Evolutionary conservation across 2,888 invertebrate species (phyloP), one percentile per base, ranked within the genome.

Genomic region (Stenurella melanura): DNA sequence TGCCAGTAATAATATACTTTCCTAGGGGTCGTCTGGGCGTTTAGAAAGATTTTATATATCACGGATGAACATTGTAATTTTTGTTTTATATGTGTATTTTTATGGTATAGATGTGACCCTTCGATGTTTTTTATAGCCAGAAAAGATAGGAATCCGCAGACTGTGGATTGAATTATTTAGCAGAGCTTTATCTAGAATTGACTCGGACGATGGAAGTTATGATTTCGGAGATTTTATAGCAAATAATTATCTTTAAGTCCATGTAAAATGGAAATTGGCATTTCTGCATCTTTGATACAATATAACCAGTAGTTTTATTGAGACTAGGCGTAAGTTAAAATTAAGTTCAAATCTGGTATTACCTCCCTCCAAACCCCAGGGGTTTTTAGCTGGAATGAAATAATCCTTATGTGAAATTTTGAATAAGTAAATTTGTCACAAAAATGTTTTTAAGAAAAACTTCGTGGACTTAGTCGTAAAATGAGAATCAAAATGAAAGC

Each of bases 61-160:
- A n/a, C n/a, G 50, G n/a, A 50, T n/a, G 50, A 50, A 50, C 50
- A 50, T 50, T 50, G 50, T 50, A 50, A 50, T 50, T 50, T 50
- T 50, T n/a, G 50, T 50, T 50, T 50, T 50, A 50, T 50, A 50
- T 50, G 50, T 15, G n/a, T 50, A 50, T 50, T 50, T 50, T 50
- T 50, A 50, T 50, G n/a, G 50, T 50, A 50, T 50, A n/a, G 50
- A 50, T 50, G 50, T 50, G 50, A 50, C 50, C 50, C 50, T 42
- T 50, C 50, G n/a, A n/a, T 50, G n/a, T 50, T 50, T 50, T 50
- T 50, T 50, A 50, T 50, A 17, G 50, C n/a, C n/a, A 50, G 15
- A 2, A 50, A 17, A 50, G 2, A 50, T 50, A 50, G 50, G 12
- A 50, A 50, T 50, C 50, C n/a, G 50, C 50, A 50, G 50, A 50